phyloP scores from a whole-genome alignment of 2,888 invertebrate genomes.

The Drosophila macrospina region DNA sequence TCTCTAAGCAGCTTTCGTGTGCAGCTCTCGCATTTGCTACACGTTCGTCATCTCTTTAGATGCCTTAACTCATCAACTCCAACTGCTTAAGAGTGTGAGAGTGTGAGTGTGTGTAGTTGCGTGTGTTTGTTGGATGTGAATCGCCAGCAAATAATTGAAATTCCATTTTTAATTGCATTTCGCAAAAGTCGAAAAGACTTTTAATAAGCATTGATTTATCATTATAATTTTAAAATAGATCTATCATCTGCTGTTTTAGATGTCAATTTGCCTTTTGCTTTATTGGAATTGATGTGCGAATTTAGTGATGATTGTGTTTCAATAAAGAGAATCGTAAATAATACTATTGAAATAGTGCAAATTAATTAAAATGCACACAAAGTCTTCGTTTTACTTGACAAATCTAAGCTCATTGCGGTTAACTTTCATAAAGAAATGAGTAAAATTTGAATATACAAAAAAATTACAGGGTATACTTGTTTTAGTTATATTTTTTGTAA shows the following conservation, averaged over 20 bases:
- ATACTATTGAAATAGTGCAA: no score
- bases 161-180: constrained; percentile 56
- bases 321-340: neutral
- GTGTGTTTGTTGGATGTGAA: constrained; percentile 12
- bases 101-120: constrained; percentile 4
- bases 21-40: constrained; percentile 27
- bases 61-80: constrained; percentile 29
- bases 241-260: neutral
- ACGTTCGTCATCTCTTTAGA: constrained; percentile 32
- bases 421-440: no score
- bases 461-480: no score
- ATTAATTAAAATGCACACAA: no score
- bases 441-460: no score
- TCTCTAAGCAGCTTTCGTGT: neutral
- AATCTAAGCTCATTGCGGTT: no score
- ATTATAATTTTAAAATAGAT: neutral
- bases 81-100: constrained; percentile 41
- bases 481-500: no score
- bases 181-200: neutral
- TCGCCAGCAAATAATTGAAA: constrained; percentile 48
- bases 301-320: neutral
- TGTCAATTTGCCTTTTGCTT: neutral
- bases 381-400: no score
- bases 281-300: neutral
- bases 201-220: neutral